Conservation (phyloP, 2,113 vertebrate genomes). For the Psilopsiagon aymara region DNA sequence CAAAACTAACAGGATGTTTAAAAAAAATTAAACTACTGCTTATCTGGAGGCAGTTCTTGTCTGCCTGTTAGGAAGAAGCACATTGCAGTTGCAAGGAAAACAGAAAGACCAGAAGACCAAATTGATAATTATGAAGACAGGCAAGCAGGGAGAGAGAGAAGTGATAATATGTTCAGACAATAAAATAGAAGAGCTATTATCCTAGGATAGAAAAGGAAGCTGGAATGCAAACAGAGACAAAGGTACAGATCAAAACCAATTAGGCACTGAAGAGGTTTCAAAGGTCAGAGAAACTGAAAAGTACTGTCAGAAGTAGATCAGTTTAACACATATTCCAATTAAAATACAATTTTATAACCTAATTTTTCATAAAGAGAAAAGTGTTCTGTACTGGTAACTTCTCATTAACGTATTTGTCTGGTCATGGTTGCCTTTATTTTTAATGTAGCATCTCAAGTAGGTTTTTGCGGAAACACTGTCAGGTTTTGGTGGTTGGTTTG, state of each 20-base stretch:
- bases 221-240: neutral
- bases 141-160: neutral
- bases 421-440: neutral
- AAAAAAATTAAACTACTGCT: neutral
- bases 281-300: neutral
- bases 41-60: slow-evolving; percentile 13
- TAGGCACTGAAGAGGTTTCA: neutral
- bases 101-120: neutral
- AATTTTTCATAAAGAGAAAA: neutral
- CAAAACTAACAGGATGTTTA: slow-evolving; percentile 21
- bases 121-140: slow-evolving; percentile 12
- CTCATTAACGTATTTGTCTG: neutral
- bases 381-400: neutral
- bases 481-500: neutral
- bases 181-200: slow-evolving; percentile 24
- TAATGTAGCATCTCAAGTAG: neutral
- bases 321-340: neutral
- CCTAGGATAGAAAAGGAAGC: neutral
- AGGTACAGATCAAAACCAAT: neutral
- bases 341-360: neutral
- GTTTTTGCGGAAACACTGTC: neutral
- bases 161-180: slow-evolving; percentile 39
- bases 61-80: neutral
- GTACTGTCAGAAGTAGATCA: neutral
- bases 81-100: neutral